Evolutionary conservation across 1,140 invertebrate genomes (phyloP).

Genomic region (Pseudomyrmex pallidus): DNA sequence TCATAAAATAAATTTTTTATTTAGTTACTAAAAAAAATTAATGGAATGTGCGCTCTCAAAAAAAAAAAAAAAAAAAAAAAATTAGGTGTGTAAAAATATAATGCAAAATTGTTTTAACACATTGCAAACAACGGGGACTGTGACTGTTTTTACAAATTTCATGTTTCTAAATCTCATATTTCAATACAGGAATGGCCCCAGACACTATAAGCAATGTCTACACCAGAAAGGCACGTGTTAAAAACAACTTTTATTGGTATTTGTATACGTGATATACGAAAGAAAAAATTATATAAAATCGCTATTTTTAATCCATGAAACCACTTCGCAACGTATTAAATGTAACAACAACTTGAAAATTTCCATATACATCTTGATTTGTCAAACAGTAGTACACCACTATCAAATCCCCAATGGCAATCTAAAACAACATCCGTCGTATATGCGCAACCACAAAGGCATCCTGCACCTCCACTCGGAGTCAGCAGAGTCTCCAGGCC

Average conservation of each 20-base stretch:
- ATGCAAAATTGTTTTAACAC: constrained; percentile 2
- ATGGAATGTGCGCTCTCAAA: background rate
- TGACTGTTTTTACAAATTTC: too few species aligned
- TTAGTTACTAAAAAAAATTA: background rate
- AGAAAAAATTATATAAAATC: too few species aligned
- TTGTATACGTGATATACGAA: too few species aligned
- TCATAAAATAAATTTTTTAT: background rate
- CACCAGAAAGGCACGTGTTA: too few species aligned
- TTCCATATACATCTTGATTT: background rate
- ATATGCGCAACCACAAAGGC: constrained; percentile 81
- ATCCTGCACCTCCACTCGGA: constrained; percentile 73
- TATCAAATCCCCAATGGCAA: constrained; percentile 81
- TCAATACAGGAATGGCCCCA: too few species aligned
- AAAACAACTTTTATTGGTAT: too few species aligned
- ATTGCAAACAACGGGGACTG: too few species aligned
- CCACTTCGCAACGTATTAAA: too few species aligned
- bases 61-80: background rate
- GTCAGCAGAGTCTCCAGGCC: constrained; percentile 79
- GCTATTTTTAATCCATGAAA: too few species aligned
- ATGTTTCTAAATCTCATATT: too few species aligned
- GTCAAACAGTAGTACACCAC: constrained; percentile 74
- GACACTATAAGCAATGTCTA: too few species aligned
- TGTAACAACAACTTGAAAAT: too few species aligned
- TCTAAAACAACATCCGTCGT: constrained; percentile 80
- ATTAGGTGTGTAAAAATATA: background rate